phyloP scores from a whole-genome alignment of 2,797 vertebrate genomes.

The Pangasius sanitwongsei region DNA sequence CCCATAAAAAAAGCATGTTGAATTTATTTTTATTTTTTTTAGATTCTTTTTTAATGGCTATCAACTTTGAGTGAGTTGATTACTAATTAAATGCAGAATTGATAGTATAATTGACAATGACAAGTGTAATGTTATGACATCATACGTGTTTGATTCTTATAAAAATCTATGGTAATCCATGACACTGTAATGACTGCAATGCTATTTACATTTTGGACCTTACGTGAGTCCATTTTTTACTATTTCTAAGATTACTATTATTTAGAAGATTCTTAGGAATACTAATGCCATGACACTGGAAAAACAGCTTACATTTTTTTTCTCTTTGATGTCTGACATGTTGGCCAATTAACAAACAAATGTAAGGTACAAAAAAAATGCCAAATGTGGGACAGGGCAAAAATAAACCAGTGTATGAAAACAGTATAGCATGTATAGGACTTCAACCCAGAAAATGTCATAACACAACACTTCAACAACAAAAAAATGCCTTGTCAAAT shows the following conservation, averaged over 20 bases:
- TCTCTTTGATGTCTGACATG: background rate
- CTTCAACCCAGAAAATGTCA: background rate
- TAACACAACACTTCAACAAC: background rate
- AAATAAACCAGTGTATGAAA: background rate
- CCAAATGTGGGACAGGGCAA: background rate
- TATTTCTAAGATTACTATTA: background rate
- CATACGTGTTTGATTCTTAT: too few relatives aligned
- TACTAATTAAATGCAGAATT: too few relatives aligned
- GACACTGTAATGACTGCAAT: too few relatives aligned
- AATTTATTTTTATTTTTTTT: background rate
- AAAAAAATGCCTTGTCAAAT: background rate
- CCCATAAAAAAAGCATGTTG: background rate
- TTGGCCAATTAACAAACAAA: background rate
- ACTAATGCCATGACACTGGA: background rate
- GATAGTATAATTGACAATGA: too few relatives aligned
- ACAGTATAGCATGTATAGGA: background rate
- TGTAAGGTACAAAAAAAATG: background rate
- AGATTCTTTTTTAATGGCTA: background rate
- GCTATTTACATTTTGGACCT: background rate
- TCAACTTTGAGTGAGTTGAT: background rate
- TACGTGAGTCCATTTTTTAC: background rate
- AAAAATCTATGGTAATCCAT: too few relatives aligned
- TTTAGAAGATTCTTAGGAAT: background rate
- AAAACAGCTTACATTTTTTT: background rate
- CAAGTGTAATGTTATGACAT: too few relatives aligned